Evolutionary conservation across 2,888 invertebrate genomes (phyloP).

Genomic region (Papilio elwesi): DNA sequence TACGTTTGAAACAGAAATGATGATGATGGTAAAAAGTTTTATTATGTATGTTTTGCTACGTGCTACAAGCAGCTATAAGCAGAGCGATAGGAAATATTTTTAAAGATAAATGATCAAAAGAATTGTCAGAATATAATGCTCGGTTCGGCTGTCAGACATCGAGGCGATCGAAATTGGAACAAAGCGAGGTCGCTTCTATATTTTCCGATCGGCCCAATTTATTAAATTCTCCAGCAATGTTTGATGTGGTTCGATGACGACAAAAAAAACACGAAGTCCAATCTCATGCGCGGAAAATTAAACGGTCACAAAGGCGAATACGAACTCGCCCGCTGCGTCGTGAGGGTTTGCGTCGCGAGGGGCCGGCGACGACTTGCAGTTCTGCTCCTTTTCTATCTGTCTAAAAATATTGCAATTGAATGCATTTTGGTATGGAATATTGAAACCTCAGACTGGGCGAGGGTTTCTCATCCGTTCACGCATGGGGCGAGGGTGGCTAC

Average conservation of each 20-base stretch:
- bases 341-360: conserved; percentile 59
- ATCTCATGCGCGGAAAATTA: conserved; percentile 49
- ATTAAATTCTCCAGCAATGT: conserved; percentile 26
- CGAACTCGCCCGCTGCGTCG: conserved; percentile 53
- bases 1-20: background rate
- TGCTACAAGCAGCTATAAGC: no score
- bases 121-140: background rate
- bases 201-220: conserved; percentile 19
- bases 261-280: conserved; percentile 45
- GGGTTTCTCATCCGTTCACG: conserved; percentile 75
- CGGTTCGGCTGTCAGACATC: background rate
- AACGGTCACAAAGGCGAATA: conserved; percentile 53
- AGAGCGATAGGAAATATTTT: background rate
- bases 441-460: conserved; percentile 77
- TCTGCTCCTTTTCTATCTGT: conserved; percentile 59
- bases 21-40: background rate
- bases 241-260: conserved; percentile 24
- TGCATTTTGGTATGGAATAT: conserved; percentile 80
- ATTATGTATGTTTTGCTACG: background rate
- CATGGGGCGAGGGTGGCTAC: conserved; percentile 61
- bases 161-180: background rate
- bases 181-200: background rate
- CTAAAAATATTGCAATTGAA: conserved; percentile 77
- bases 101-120: background rate
- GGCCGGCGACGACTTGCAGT: conserved; percentile 48